These are phyloP conservation scores for Podabrus alpinus DNA, from an alignment of 2,888 invertebrate species.

Conservation along the genomic window DNA sequence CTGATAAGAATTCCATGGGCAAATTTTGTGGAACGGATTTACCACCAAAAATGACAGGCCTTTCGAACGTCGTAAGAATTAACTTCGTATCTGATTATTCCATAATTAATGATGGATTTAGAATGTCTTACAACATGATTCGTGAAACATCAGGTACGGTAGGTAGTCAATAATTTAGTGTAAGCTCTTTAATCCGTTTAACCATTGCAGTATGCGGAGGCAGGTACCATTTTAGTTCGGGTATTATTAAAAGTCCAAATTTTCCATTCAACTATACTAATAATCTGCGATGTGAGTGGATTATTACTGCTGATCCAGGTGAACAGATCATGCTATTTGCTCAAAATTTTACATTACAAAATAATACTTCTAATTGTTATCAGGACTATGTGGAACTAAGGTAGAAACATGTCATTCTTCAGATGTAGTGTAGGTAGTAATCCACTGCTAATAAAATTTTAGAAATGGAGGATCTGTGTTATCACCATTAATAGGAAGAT, in stretches of 20 bases:
- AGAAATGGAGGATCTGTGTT: constrained; percentile 77
- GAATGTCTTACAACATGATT: constrained; percentile 70
- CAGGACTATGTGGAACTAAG: constrained; percentile 78
- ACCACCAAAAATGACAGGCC: constrained; percentile 71
- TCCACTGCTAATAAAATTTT: constrained; percentile 35
- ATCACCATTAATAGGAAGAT: constrained; percentile 79
- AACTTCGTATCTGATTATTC: constrained; percentile 69
- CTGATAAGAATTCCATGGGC: constrained; percentile 55
- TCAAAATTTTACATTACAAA: constrained; percentile 68
- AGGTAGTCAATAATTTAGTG: not conserved
- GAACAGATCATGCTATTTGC: constrained; percentile 75
- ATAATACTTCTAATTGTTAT: constrained; percentile 57
- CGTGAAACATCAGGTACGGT: constrained; percentile 59
- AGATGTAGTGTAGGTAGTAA: not conserved
- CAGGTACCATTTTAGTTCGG: constrained; percentile 66
- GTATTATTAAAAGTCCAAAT: constrained; percentile 75
- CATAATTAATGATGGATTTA: constrained; percentile 69
- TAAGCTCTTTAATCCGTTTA: not conserved
- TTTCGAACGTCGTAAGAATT: constrained; percentile 70
- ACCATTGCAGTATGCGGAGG: constrained; percentile 71
- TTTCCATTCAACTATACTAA: constrained; percentile 76
- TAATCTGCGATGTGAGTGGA: constrained; percentile 79
- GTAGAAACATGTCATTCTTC: constrained; percentile 50
- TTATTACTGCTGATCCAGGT: constrained; percentile 69
- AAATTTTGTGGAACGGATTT: constrained; percentile 68